phyloP scores from a whole-genome alignment of 1,140 invertebrate species.

The Panagrolaimus sp. region DNA sequence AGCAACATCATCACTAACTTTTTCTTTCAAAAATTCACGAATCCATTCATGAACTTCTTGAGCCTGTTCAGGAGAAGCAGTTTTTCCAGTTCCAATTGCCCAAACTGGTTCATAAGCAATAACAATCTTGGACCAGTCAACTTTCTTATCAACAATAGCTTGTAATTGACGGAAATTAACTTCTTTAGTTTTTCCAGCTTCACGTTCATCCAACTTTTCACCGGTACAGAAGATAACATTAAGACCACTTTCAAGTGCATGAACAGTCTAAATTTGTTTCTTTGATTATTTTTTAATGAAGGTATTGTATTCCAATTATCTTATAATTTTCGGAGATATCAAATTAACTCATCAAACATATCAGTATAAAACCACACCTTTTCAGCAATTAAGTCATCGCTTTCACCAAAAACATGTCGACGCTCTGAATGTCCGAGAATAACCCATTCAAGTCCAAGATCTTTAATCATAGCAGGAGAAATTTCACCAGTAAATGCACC shows the following conservation, averaged over 20 bases:
- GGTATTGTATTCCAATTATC: too few relatives aligned
- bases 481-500: constrained; percentile 88
- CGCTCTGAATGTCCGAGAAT: constrained; percentile 96
- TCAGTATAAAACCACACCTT: too few relatives aligned
- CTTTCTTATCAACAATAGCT: constrained; percentile 70
- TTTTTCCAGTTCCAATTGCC: constrained; percentile 99
- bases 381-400: constrained; percentile 63
- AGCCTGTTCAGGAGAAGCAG: constrained; percentile 83
- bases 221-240: constrained; percentile 95
- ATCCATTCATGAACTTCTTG: constrained; percentile 74
- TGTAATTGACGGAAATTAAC: constrained; percentile 80
- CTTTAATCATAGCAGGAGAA: constrained; percentile 85
- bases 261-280: constrained; percentile 73
- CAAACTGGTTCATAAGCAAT: constrained; percentile 98
- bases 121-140: constrained; percentile 86
- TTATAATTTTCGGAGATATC: too few relatives aligned
- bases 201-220: constrained; percentile 89
- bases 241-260: constrained; percentile 78
- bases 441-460: constrained; percentile 84
- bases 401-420: constrained; percentile 89
- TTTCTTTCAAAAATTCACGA: constrained; percentile 76
- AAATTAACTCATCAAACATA: too few relatives aligned
- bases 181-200: constrained; percentile 86
- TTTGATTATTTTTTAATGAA: too few relatives aligned
- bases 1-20: constrained; percentile 75